phyloP scores from a whole-genome alignment of 2,113 vertebrate genomes.

The Prietella phreatophila region DNA sequence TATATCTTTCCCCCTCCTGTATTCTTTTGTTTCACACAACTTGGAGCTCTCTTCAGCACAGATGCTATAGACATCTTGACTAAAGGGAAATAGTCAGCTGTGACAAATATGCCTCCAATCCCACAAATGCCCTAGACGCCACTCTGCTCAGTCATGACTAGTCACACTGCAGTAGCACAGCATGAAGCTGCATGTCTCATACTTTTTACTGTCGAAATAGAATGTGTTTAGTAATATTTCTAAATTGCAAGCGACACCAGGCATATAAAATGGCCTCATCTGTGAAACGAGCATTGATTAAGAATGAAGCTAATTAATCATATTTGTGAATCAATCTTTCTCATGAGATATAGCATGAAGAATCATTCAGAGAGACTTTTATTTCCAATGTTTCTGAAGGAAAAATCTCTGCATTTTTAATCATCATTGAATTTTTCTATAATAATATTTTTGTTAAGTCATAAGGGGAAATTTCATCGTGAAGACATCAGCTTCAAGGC shows the following conservation, averaged over 20 bases:
- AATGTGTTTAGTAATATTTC: constrained; percentile 5
- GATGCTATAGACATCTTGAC: constrained; percentile 27
- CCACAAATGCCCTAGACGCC: constrained; percentile 31
- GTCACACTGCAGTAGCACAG: constrained; percentile 13
- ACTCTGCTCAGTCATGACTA: background rate
- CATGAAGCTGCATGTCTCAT: constrained; percentile 4
- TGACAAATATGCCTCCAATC: constrained; percentile 31
- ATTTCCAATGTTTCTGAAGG: background rate
- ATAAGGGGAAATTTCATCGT: background rate
- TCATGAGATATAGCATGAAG: background rate
- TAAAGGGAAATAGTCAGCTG: constrained; percentile 15
- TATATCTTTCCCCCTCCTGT: background rate
- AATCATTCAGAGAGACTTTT: background rate
- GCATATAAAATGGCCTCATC: background rate
- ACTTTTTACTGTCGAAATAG: background rate
- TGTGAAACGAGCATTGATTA: background rate
- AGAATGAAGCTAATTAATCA: background rate
- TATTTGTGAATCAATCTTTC: background rate
- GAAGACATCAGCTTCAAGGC: background rate
- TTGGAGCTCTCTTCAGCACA: constrained; percentile 5
- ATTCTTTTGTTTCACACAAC: background rate
- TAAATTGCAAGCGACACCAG: background rate
- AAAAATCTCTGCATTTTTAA: background rate
- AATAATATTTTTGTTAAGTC: background rate
- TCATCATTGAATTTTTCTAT: background rate